A percentile compares a stretch with the other conserved stretches of the same genome.
Evolutionary conservation across 2,888 invertebrate species (phyloP).

Genomic region (Metacarcinus magister): DNA sequence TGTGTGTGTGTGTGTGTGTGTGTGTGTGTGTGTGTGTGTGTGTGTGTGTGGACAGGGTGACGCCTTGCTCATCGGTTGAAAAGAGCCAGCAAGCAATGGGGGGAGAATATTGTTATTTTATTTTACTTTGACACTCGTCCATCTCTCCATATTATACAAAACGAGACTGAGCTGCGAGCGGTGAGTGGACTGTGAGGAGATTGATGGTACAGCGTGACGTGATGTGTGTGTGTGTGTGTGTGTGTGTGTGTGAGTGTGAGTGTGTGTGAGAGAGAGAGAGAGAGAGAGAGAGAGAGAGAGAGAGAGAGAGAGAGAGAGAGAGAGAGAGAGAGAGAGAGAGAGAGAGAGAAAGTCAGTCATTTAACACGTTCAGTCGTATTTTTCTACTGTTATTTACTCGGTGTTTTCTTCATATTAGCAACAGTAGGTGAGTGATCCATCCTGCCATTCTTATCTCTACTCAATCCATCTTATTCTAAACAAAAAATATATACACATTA

Average conservation of each 20-base stretch:
- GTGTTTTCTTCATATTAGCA: too few species aligned
- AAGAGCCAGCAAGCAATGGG: conserved; percentile 12
- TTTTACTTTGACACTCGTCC: neutral
- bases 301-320: neutral
- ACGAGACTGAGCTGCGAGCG: neutral
- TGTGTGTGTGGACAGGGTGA: neutral
- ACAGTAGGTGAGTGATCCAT: too few species aligned
- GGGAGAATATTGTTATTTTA: neutral
- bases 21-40: conserved; percentile 44
- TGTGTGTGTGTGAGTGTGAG: too few species aligned
- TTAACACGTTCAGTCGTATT: too few species aligned
- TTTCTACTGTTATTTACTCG: too few species aligned
- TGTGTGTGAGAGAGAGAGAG: neutral
- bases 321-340: neutral
- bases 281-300: neutral
- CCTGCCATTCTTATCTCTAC: too few species aligned
- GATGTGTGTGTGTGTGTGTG: conserved; percentile 19
- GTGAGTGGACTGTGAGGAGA: conserved; percentile 16
- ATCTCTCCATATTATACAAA: conserved; percentile 15
- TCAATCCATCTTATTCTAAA: too few species aligned
- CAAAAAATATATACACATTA: too few species aligned
- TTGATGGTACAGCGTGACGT: neutral
- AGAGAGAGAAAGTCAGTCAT: neutral
- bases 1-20: conserved; percentile 36
- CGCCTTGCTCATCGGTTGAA: conserved; percentile 26